Evolutionary conservation across 2,113 vertebrate genomes (phyloP).

Genomic region (Sinocyclocheilus maitianheensis): DNA sequence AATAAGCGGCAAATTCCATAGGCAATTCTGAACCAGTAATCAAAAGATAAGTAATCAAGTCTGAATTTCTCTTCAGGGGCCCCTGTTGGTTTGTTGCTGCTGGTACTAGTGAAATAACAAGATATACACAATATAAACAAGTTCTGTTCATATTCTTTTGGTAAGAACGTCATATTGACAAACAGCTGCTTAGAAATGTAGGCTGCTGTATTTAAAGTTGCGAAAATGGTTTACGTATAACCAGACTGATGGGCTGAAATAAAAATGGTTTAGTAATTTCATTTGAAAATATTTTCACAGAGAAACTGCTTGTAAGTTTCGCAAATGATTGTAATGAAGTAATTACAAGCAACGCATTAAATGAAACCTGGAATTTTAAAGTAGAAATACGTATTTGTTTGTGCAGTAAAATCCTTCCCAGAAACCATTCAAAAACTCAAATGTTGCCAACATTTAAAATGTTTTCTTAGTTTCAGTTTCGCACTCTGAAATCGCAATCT

Average conservation of each 20-base stretch:
- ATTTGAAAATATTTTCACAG: neutral
- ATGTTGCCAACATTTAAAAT: neutral
- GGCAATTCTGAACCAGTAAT: neutral
- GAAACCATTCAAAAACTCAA: neutral
- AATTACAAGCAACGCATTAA: neutral
- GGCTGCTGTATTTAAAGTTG: neutral
- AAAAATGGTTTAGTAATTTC: no score
- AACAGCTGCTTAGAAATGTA: neutral
- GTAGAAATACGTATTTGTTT: neutral
- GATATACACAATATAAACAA: neutral
- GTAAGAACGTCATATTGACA: neutral
- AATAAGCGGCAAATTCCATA: neutral
- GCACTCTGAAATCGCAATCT: neutral
- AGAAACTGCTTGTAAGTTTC: neutral
- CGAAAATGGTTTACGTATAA: neutral
- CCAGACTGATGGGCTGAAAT: neutral
- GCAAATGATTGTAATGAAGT: neutral
- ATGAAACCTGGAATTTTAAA: neutral
- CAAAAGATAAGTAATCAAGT: conserved; percentile 15
- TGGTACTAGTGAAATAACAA: neutral
- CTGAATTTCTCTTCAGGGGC: neutral
- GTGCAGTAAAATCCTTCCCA: neutral
- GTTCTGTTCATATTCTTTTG: neutral
- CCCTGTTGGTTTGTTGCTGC: neutral
- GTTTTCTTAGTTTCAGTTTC: neutral